A percentile compares a stretch with the other conserved stretches of the same genome.
phyloP scores from a whole-genome alignment of 1,140 invertebrate species.

The Lasioglossum albipes region DNA sequence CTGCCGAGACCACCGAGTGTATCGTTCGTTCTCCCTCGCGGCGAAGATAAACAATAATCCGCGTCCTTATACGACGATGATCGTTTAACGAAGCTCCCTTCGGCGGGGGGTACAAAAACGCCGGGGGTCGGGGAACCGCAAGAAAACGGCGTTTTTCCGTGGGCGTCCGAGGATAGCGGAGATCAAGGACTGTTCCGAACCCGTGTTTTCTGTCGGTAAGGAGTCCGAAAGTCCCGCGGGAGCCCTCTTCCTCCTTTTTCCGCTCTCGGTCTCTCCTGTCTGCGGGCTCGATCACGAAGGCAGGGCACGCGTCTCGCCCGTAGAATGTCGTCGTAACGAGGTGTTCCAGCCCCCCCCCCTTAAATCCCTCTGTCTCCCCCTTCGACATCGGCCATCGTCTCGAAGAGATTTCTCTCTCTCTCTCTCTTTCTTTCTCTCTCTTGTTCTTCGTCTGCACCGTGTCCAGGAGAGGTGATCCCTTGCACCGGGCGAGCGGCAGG shows the following conservation, averaged over 20 bases:
- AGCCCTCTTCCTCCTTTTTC: slow-evolving; percentile 61
- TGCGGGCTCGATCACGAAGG: slow-evolving; percentile 74
- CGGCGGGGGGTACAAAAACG: slow-evolving; percentile 9
- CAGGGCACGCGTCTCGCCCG: slow-evolving; percentile 78
- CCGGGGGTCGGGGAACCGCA: background rate
- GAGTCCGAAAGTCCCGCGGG: slow-evolving; percentile 63
- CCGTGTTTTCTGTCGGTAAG: slow-evolving; percentile 54
- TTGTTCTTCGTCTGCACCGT: slow-evolving; percentile 47
- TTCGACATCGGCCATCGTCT: slow-evolving; percentile 8
- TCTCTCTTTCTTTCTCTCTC: no score
- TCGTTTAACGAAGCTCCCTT: slow-evolving; percentile 1
- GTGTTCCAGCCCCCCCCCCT: slow-evolving; percentile 48
- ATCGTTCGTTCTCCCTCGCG: no score
- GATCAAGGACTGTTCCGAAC: slow-evolving; percentile 26
- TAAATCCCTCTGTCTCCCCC: background rate
- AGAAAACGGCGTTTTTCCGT: slow-evolving; percentile 28
- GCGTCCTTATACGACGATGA: background rate
- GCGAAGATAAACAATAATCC: no score
- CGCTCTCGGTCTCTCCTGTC: slow-evolving; percentile 63
- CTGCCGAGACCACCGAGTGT: no score
- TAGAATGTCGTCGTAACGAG: slow-evolving; percentile 80
- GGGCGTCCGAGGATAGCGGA: background rate
- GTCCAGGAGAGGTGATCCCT: slow-evolving; percentile 69
- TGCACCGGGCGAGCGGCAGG: slow-evolving; percentile 53
- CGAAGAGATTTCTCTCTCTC: slow-evolving; percentile 22